Conservation (phyloP, 2,797 vertebrate species). For the Leucoraja ocellata region DNA sequence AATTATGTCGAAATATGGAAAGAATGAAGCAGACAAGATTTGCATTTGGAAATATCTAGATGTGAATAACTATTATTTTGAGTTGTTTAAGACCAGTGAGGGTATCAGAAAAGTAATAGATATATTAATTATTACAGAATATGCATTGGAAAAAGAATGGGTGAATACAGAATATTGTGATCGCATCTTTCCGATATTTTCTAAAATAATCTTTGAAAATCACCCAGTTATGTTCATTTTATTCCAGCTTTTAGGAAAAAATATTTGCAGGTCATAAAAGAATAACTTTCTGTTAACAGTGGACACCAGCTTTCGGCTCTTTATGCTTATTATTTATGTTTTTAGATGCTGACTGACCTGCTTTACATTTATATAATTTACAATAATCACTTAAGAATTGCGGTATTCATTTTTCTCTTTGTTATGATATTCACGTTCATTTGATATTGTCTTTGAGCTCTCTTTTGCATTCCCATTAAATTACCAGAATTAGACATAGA, state of each 20-base stretch:
- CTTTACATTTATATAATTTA: no score
- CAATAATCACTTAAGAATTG: neutral
- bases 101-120: neutral
- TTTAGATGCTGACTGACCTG: no score
- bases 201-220: neutral
- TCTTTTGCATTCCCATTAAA: neutral
- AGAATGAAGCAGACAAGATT: neutral
- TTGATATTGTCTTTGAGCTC: neutral
- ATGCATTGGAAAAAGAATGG: neutral
- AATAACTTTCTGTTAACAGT: neutral
- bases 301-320: neutral
- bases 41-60: neutral
- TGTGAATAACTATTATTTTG: neutral
- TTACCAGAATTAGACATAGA: neutral
- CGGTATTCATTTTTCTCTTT: neutral
- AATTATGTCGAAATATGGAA: neutral
- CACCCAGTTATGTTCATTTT: neutral
- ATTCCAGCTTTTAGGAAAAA: neutral
- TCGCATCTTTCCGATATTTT: neutral
- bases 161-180: neutral
- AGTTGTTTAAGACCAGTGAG: neutral
- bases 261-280: neutral
- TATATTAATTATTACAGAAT: neutral
- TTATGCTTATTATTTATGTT: no score
- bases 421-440: neutral